phyloP scores from a whole-genome alignment of 1,140 invertebrate genomes.

The Bradysia coprophila region DNA sequence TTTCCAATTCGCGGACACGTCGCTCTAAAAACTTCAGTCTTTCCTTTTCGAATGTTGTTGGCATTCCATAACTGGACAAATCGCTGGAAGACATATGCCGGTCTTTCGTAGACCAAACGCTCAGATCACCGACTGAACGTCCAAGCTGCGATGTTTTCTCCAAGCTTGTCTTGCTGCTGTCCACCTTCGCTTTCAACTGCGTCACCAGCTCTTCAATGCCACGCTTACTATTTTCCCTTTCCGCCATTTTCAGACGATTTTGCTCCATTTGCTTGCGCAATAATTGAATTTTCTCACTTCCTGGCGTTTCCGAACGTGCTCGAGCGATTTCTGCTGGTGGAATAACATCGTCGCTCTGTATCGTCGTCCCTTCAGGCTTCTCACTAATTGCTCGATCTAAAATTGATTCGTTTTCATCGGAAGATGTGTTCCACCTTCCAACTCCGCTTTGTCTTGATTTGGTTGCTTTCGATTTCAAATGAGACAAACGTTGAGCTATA shows the following conservation, averaged over 20 bases:
- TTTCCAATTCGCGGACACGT: slow-evolving; percentile 14
- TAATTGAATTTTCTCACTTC: slow-evolving; percentile 27
- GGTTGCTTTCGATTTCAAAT: slow-evolving; percentile 7
- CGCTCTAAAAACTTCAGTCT: slow-evolving; percentile 16
- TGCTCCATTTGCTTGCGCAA: slow-evolving; percentile 28
- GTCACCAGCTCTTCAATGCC: slow-evolving; percentile 25
- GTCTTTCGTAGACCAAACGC: slow-evolving; percentile 2
- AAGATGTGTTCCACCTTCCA: neutral
- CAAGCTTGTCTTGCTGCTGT: slow-evolving; percentile 20
- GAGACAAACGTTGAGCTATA: slow-evolving; percentile 7
- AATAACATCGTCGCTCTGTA: neutral
- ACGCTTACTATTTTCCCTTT: slow-evolving; percentile 23
- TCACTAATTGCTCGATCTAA: too few relatives aligned
- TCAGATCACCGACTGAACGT: slow-evolving; percentile 19
- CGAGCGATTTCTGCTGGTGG: neutral
- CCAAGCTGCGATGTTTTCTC: slow-evolving; percentile 18
- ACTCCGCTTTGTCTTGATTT: too few relatives aligned
- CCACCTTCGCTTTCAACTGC: slow-evolving; percentile 24
- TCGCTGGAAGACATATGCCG: slow-evolving; percentile 12
- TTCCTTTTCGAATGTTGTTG: slow-evolving; percentile 8
- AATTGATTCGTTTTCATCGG: neutral
- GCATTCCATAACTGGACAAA: slow-evolving; percentile 6
- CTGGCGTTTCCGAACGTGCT: slow-evolving; percentile 13
- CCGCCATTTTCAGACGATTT: slow-evolving; percentile 25
- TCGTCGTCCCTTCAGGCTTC: neutral